Evolutionary conservation across 2,797 vertebrate genomes (phyloP).

Genomic region (Propithecus perrieri): DNA sequence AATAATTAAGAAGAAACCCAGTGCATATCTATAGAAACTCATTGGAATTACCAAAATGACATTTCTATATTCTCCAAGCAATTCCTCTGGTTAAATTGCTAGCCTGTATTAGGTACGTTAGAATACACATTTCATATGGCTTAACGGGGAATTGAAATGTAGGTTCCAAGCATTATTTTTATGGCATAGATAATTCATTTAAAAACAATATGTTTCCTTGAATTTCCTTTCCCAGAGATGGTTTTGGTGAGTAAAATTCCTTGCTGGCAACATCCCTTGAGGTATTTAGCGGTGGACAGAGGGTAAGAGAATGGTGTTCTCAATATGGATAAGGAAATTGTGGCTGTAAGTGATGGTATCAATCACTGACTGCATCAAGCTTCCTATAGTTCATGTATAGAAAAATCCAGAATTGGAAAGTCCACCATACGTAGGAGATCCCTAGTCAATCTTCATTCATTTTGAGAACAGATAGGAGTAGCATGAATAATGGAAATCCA

Average conservation of each 20-base stretch:
- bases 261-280: not conserved
- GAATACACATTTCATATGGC: not conserved
- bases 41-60: constrained; percentile 17
- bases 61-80: constrained; percentile 10
- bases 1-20: constrained; percentile 63
- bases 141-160: not conserved
- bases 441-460: not conserved
- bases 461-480: not conserved
- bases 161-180: not conserved
- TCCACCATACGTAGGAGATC: not conserved
- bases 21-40: constrained; percentile 40
- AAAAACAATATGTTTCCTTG: not conserved
- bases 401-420: not conserved
- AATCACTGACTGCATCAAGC: not conserved
- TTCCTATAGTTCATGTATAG: not conserved
- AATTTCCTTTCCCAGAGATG: constrained; percentile 13
- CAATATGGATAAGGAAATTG: not conserved
- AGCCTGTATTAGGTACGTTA: not conserved
- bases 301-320: not conserved
- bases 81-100: not conserved
- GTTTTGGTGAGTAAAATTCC: not conserved
- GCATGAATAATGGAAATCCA: constrained; percentile 12
- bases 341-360: not conserved
- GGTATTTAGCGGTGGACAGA: not conserved
- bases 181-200: not conserved